Evolutionary conservation across 2,113 vertebrate species (phyloP).

Genomic region (Cnemophilus loriae): DNA sequence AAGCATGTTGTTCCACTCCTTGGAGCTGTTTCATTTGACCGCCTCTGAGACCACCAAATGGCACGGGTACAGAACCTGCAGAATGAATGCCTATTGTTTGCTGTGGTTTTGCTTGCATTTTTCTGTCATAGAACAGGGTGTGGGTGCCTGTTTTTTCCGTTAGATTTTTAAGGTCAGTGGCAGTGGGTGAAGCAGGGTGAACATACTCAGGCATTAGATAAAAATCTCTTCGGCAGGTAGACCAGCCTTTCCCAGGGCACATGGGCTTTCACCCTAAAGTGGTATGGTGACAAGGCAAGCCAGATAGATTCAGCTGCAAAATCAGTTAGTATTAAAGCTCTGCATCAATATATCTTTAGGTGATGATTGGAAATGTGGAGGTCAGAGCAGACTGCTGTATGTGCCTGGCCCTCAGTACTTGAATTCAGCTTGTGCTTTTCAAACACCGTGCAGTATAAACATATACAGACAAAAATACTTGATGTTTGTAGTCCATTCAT

Average conservation of each 20-base stretch:
- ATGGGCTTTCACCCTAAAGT: not conserved
- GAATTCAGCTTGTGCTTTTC: not conserved
- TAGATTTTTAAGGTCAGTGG: not conserved
- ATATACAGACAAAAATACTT: not conserved
- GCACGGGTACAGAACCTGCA: not conserved
- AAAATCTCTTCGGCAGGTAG: not conserved
- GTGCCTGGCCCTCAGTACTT: not conserved
- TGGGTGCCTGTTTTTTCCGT: conserved; percentile 36
- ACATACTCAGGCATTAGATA: not conserved
- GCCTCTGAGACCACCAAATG: not conserved
- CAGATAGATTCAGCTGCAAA: not conserved
- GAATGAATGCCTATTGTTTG: conserved; percentile 58
- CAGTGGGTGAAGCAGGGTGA: not conserved
- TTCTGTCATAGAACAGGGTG: conserved; percentile 18
- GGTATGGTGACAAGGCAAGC: not conserved
- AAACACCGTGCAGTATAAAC: not conserved
- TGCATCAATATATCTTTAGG: not conserved
- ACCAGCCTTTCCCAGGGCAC: not conserved
- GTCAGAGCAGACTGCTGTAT: not conserved
- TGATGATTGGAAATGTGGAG: not conserved
- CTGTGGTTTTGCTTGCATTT: not conserved
- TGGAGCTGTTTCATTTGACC: not conserved
- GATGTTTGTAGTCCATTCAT: not conserved
- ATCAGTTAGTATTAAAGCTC: not conserved
- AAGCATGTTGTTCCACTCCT: not conserved